Conservation (phyloP, 2,888 invertebrate species). For the Drosophila vallismaia region DNA sequence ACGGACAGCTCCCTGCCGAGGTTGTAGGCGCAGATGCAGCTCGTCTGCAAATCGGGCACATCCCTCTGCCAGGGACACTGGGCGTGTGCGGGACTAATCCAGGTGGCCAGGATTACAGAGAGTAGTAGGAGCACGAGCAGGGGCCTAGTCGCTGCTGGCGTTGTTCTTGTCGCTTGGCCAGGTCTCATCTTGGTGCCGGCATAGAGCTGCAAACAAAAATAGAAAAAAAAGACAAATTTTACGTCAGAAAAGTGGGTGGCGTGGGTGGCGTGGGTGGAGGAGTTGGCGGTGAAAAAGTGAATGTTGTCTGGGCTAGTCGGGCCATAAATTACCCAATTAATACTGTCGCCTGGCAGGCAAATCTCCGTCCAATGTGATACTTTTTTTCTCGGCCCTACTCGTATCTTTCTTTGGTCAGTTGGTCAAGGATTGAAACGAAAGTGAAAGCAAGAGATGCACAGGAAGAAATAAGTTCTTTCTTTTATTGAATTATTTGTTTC, state of each 20-base stretch:
- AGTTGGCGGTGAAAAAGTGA: constrained; percentile 22
- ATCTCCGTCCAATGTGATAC: constrained; percentile 6
- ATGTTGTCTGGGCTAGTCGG: constrained; percentile 39
- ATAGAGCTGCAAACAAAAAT: constrained; percentile 54
- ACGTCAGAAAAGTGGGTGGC: constrained; percentile 8
- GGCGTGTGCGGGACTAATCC: constrained; percentile 11
- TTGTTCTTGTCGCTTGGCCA: constrained; percentile 38
- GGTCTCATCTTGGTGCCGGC: constrained; percentile 73
- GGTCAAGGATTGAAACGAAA: constrained; percentile 12
- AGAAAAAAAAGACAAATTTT: constrained; percentile 19
- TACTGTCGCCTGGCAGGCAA: constrained; percentile 42
- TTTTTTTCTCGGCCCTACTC: neutral
- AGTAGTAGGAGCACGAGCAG: constrained; percentile 45
- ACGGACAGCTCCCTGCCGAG: constrained; percentile 93
- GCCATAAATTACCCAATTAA: constrained; percentile 65
- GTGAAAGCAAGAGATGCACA: constrained; percentile 2
- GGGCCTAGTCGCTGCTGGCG: constrained; percentile 47
- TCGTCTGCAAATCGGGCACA: constrained; percentile 89
- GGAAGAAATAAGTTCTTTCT: neutral
- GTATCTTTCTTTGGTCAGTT: constrained; percentile 28
- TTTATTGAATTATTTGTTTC: constrained; percentile 1
- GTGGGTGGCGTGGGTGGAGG: neutral
- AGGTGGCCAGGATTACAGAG: constrained; percentile 43
- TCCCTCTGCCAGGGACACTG: constrained; percentile 95
- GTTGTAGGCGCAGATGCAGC: constrained; percentile 95